Evolutionary conservation across 1,140 invertebrate genomes (phyloP).

Genomic region (Lordiphosa stackelbergi): DNA sequence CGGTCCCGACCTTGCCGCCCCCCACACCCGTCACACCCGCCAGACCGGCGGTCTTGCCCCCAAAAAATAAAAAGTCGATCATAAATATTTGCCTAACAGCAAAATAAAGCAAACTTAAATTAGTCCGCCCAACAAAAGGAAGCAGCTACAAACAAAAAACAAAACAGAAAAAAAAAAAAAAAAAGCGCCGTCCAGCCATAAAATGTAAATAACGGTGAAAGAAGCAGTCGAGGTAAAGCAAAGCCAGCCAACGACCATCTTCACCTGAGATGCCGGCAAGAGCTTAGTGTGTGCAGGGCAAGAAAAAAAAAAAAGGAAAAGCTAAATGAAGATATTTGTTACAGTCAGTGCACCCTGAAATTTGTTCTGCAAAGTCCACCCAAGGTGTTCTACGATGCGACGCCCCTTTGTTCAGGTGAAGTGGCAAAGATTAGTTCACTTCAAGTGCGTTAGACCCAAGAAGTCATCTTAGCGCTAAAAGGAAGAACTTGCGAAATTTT

Average conservation of each 20-base stretch:
- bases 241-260: conserved; percentile 10
- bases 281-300: background rate
- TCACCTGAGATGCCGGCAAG: conserved; percentile 3
- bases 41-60: background rate
- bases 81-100: conserved; percentile 68
- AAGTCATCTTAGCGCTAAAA: too few species aligned
- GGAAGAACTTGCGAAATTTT: too few species aligned
- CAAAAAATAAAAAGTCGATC: conserved; percentile 49
- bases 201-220: conserved; percentile 63
- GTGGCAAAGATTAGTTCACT: too few species aligned
- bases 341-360: conserved; percentile 71
- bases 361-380: conserved; percentile 3
- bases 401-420: too few species aligned
- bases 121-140: conserved; percentile 21
- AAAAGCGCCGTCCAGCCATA: conserved; percentile 42
- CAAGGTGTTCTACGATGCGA: conserved; percentile 47
- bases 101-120: conserved; percentile 67
- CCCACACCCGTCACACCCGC: background rate
- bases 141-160: background rate
- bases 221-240: conserved; percentile 8
- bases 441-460: too few species aligned
- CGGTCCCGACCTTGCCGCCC: conserved; percentile 28
- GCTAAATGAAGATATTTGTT: conserved; percentile 72
- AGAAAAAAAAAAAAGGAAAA: conserved; percentile 10
- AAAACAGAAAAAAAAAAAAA: background rate